Base-by-base conservation (phyloP, 2,797 vertebrate species). In the Notolepis coatsorum region DNA sequence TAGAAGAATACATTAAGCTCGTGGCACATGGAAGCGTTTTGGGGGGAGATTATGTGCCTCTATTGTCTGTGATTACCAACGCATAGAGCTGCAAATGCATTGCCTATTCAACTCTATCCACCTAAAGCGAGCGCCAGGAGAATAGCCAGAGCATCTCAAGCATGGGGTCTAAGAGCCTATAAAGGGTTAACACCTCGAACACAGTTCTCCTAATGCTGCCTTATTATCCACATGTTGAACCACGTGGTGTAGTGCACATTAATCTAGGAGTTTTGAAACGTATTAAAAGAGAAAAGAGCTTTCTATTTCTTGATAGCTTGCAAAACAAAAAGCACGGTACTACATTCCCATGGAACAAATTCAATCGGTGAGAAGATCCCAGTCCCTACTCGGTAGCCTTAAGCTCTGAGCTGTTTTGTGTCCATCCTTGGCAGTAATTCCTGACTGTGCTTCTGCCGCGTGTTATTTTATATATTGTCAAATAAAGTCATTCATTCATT, bases 111-210 rank as follows among this genome's bases (percentile, higher is more conserved):
- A 61, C 58, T 78, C 33, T 30, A 24, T 63, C 61, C 27, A 51
- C 55, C 41, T 56, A 67, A 69, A 62, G 25, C 18, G 37, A 21
- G 15, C 46, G 28, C 58, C 51, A 61, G 41, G 17, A 59, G 69
- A 68, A 64, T 57, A 52, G 59, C 24, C 35, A 48, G 56, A 48
- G 62, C 61, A 76, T 77, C 69, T 60, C 65, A 73, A 68, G 64
- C 60, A 56, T 43, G 47, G 12, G 23, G 48, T 53, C 45, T 25
- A 77, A 61, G 48, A 63, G 28, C 65, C 28, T 65, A 37, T 57
- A 31, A 73, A 58, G 37, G 53, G 65, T 67, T 54, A 38, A 66
- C 53, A 48, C 46, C 61, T 49, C 50, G 30, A 51, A 54, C 10
- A 49, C 6, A 58, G 24, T 52, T 38, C 24, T 55, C 30, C 6